Base-by-base conservation (phyloP, 2,797 vertebrate species). In the Micromesistius poutassou region DNA sequence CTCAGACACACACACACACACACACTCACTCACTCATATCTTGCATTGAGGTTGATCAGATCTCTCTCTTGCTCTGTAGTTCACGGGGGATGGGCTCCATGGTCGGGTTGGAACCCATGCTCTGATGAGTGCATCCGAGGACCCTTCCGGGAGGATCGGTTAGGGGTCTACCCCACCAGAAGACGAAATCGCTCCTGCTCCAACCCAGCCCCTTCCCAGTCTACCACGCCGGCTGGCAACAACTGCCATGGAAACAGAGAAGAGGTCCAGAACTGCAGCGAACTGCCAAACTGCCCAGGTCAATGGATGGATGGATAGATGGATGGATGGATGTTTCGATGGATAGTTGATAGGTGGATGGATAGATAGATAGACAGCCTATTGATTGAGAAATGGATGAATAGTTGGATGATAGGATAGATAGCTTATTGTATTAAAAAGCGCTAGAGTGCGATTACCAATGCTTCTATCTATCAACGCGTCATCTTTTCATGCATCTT, bases 211-310 rank as follows among this genome's bases (percentile, higher is more conserved):
- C 73, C 72, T 33, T 73, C 72, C 16, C 1, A 12, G 22, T 2
- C 4, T 16, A 73, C 35, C 3, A n/a, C 1, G 9, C 72, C 72
- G 3, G n/a, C 7, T 36, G 72, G 71, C 16, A 35, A 73, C 36
- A 6, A 14, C 13, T 74, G 73, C n/a, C 28, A 6, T 2, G 73
- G 28, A 16, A 9, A 22, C 3, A 4, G 0, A 7, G 5, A 36
- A 25, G 72, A 73, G 9, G 10, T 8, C 72, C 33, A 38, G 33
- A 73, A 9, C n/a, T 73, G 72, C 36, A 73, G 35, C 10, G 22
- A 36, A 2, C 40, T 42, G 28, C 73, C 73, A 2, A 74, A 74
- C 73, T 74, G 73, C 38, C 73, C 40, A 30, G 73, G 73, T 74
- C 30, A 13, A 33, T 50, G 22, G 22, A 62, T 62, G 19, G 55